phyloP scores from a whole-genome alignment of 2,888 invertebrate species.

The Drosophila emarginata region DNA sequence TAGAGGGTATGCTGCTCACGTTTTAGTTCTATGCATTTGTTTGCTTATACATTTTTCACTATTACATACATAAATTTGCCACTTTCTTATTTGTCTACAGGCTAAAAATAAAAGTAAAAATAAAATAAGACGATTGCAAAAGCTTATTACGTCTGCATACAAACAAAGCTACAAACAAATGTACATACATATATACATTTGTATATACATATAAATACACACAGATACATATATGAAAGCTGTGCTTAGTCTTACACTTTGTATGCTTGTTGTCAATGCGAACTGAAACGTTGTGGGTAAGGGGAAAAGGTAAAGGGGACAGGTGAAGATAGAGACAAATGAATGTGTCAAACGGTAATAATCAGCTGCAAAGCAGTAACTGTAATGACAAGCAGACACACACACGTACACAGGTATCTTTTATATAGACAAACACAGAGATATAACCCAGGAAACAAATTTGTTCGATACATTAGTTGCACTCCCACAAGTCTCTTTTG shows the following conservation, averaged over 20 bases:
- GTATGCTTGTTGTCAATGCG: conserved; percentile 66
- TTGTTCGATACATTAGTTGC: not conserved
- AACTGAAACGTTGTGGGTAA: conserved; percentile 18
- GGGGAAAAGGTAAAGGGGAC: not conserved
- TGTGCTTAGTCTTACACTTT: conserved; percentile 49
- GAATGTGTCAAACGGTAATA: conserved; percentile 74
- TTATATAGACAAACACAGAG: not conserved
- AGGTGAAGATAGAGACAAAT: conserved; percentile 32
- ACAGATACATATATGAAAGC: conserved; percentile 24
- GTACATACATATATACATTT: not conserved
- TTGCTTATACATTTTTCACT: conserved; percentile 65
- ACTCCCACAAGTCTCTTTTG: too few relatives aligned
- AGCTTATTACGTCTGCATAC: conserved; percentile 54
- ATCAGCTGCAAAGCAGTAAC: conserved; percentile 70
- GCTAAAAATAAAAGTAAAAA: conserved; percentile 17
- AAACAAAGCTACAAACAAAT: conserved; percentile 30
- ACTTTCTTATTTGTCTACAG: conserved; percentile 50
- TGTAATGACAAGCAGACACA: conserved; percentile 31
- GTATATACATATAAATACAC: conserved; percentile 6
- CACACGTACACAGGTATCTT: conserved; percentile 12
- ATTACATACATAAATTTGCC: conserved; percentile 48
- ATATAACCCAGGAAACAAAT: not conserved
- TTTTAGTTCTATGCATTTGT: conserved; percentile 35
- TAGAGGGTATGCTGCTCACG: not conserved
- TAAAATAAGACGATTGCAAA: conserved; percentile 37